These are phyloP conservation scores for Hecatera dysodea DNA, from an alignment of 2,888 invertebrate genomes.

Conservation along the genomic window DNA sequence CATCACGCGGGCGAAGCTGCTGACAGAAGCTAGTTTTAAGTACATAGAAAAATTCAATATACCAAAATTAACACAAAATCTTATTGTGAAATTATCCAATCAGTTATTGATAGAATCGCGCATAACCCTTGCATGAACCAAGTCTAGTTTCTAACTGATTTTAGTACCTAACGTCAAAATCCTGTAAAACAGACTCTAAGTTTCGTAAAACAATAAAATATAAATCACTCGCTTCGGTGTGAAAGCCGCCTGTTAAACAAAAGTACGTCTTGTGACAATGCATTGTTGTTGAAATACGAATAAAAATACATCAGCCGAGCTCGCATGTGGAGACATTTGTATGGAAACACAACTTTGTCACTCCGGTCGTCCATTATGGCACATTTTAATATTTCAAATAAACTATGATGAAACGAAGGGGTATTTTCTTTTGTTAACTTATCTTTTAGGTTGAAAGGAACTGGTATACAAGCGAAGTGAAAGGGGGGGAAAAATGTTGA, in stretches of 20 bases:
- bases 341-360: conserved; percentile 53
- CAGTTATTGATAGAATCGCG: too few species aligned
- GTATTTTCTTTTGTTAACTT: conserved; percentile 38
- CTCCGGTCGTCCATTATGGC: conserved; percentile 45
- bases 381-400: conserved; percentile 60
- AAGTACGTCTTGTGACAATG: conserved; percentile 63
- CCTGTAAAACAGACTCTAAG: too few species aligned
- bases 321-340: conserved; percentile 41
- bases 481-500: background rate
- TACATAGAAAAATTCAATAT: too few species aligned
- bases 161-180: too few species aligned
- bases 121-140: too few species aligned
- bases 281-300: conserved; percentile 68
- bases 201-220: too few species aligned
- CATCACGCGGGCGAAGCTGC: too few species aligned
- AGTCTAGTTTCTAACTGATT: too few species aligned
- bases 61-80: too few species aligned
- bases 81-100: too few species aligned
- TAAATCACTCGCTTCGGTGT: conserved; percentile 35
- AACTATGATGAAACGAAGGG: conserved; percentile 43
- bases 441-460: conserved; percentile 8
- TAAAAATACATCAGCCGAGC: conserved; percentile 61
- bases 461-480: background rate
- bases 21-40: too few species aligned
- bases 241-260: conserved; percentile 29